A percentile compares a stretch with the other conserved stretches of the same genome.
phyloP scores from a whole-genome alignment of 2,797 vertebrate species.

The Chaetophractus vellerosus region DNA sequence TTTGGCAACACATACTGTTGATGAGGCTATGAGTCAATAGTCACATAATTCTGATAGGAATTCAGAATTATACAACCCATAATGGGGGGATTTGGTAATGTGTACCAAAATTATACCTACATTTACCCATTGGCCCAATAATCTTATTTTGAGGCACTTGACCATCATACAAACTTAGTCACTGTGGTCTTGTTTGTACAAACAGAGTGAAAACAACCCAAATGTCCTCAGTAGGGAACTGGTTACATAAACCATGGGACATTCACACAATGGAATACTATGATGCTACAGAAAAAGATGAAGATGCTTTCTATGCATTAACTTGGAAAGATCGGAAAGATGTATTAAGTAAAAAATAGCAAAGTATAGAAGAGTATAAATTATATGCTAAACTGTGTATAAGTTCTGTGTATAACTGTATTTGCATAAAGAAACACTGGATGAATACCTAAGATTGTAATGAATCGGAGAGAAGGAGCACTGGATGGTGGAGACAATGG shows the following conservation, averaged over 20 bases:
- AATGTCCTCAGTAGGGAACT: not conserved
- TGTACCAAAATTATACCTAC: not conserved
- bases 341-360: not conserved
- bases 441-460: not conserved
- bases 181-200: not conserved
- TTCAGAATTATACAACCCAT: not conserved
- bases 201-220: not conserved
- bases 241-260: not conserved
- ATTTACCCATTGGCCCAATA: not conserved
- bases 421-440: too few relatives aligned
- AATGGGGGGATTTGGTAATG: not conserved
- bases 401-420: too few relatives aligned
- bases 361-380: fast-evolving
- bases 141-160: not conserved
- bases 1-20: not conserved
- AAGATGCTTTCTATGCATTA: fast-evolving
- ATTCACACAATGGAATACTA: fast-evolving
- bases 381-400: fast-evolving
- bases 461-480: fast-evolving
- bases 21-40: fast-evolving
- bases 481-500: not conserved
- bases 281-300: fast-evolving
- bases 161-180: not conserved
- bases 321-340: not conserved
- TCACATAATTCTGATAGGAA: too few relatives aligned